Evolutionary conservation across 2,888 invertebrate species (phyloP), one percentile per base, ranked within the genome.

Genomic region (Adelphocoris suturalis): DNA sequence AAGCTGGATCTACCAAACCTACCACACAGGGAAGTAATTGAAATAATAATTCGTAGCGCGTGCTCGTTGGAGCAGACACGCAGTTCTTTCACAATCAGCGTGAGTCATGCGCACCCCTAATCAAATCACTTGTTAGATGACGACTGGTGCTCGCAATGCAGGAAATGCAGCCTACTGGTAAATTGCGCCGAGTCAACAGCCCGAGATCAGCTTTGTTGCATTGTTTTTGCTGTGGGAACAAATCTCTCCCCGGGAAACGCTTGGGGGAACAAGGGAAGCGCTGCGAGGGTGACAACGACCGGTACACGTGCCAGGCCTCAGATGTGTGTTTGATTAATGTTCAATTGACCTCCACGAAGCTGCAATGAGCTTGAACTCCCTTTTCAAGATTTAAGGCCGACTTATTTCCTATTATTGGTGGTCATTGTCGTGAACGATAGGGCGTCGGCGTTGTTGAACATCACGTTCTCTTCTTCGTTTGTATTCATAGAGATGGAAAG

Each of bases 211-310:
- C 68, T 68, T 68, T 68, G 68, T 68, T 68, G 68, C 27, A 68
- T 68, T 68, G 68, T 68, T 68, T 68, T 68, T 68, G 68, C 68
- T 68, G 68, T 68, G 68, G 68, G 68, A 68, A 68, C 68, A 68
- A 68, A 68, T 68, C 68, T 68, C 23, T 23, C 11, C 7, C 11
- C n/a, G 68, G 23, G 68, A 12, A 68, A 68, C 68, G 68, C 68
- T 12, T 12, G 68, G 68, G 27, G 23, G 68, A 23, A n/a, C n/a
- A 19, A 23, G 68, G 16, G 61, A 61, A n/a, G 61, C 52, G 12
- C 61, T 61, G 19, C 19, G 23, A 68, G 68, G 68, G 68, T 68
- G 68, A 68, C 68, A 68, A 68, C 27, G 12, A 68, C 68, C 23
- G 13, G 27, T 68, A 23, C 68, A 68, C 68, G 68, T 68, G 68